phyloP scores from a whole-genome alignment of 2,797 vertebrate genomes.

The Tachyglossus aculeatus region DNA sequence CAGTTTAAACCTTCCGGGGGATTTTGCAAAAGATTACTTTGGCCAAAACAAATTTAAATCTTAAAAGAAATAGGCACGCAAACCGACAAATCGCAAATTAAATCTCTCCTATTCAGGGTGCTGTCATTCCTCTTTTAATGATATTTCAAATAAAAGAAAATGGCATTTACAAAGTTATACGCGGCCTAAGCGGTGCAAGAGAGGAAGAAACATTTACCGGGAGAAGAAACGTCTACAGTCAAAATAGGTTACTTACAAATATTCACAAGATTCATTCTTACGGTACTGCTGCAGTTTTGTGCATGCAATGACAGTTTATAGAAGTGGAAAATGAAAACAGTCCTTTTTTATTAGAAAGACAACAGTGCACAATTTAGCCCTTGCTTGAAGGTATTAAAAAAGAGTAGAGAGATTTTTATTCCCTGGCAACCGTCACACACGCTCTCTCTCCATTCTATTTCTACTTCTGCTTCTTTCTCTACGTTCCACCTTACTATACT shows the following conservation, averaged over 20 bases:
- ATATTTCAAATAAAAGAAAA: conserved; percentile 50
- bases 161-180: not conserved
- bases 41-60: conserved; percentile 15
- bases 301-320: conserved; percentile 48
- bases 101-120: conserved; percentile 8
- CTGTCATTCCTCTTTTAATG: conserved; percentile 40
- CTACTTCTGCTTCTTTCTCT: conserved; percentile 56
- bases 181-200: conserved; percentile 15
- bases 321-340: conserved; percentile 47
- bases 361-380: conserved; percentile 53
- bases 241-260: conserved; percentile 60
- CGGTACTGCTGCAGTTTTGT: conserved; percentile 23
- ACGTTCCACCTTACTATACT: conserved; percentile 20
- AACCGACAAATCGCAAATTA: conserved; percentile 27
- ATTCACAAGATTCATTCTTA: conserved; percentile 27
- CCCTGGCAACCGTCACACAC: conserved; percentile 22
- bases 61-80: conserved; percentile 41
- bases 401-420: conserved; percentile 23
- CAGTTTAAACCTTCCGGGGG: conserved; percentile 21
- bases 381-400: conserved; percentile 56
- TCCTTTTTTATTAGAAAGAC: conserved; percentile 37
- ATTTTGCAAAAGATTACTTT: conserved; percentile 36
- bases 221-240: conserved; percentile 47
- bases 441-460: conserved; percentile 55
- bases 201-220: conserved; percentile 53